Evolutionary conservation across 2,888 invertebrate species (phyloP).

Genomic region (Heteromyza rotundicornis): DNA sequence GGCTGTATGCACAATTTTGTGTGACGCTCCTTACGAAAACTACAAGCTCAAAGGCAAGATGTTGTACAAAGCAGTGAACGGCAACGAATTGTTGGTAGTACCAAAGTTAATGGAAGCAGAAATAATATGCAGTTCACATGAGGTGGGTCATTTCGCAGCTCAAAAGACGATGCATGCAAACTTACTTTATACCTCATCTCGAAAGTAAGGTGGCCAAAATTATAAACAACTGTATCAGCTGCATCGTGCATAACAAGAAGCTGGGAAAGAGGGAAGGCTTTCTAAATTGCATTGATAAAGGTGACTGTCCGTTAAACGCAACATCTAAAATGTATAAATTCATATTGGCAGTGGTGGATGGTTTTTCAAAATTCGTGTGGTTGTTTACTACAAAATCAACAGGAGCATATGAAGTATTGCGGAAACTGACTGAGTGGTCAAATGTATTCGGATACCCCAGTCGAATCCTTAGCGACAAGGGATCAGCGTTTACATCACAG

Average conservation of each 20-base stretch:
- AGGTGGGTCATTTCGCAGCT: too few species aligned
- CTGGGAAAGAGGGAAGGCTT: too few species aligned
- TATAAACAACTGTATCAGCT: slow-evolving; percentile 16
- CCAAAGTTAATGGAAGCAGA: too few species aligned
- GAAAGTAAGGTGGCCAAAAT: slow-evolving; percentile 27
- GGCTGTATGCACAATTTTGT: slow-evolving; percentile 22
- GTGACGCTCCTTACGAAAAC: slow-evolving; percentile 12
- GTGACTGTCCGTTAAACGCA: slow-evolving; percentile 42
- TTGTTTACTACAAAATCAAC: slow-evolving; percentile 25
- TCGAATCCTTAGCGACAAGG: slow-evolving; percentile 3
- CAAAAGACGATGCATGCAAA: slow-evolving; percentile 18
- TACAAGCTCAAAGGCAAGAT: slow-evolving; percentile 21
- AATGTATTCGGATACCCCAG: slow-evolving; percentile 5
- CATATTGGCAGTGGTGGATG: slow-evolving; percentile 17
- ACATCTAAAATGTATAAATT: slow-evolving; percentile 33
- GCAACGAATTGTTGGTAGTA: too few species aligned
- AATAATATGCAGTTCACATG: too few species aligned
- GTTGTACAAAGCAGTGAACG: slow-evolving; percentile 24
- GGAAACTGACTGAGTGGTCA: background rate
- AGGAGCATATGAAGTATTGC: slow-evolving; percentile 6
- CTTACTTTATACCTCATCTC: slow-evolving; percentile 30
- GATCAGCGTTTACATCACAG: slow-evolving; percentile 22
- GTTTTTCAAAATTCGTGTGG: slow-evolving; percentile 24
- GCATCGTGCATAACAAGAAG: slow-evolving; percentile 47
- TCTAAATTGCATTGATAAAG: slow-evolving; percentile 46